Conservation (phyloP, 2,113 vertebrate genomes). For the Phalacrocorax carbo region DNA sequence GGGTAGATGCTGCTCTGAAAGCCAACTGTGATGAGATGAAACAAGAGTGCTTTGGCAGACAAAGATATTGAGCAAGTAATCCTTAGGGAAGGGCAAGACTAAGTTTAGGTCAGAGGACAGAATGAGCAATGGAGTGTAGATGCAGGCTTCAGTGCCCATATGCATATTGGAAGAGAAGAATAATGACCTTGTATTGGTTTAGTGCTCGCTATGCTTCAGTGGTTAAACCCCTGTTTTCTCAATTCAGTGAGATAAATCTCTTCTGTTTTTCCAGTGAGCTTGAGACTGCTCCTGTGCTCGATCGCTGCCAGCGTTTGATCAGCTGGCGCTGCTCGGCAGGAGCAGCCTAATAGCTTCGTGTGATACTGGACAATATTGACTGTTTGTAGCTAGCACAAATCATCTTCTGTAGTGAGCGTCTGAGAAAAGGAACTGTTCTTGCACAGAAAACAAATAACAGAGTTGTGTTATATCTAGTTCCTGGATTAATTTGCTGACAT, state of each 20-base stretch:
- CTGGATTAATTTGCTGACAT: neutral
- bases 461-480: neutral
- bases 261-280: neutral
- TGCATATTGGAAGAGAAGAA: neutral
- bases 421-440: neutral
- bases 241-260: neutral
- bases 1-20: neutral
- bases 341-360: neutral
- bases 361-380: neutral
- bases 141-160: neutral
- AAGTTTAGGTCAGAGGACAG: neutral
- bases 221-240: neutral
- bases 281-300: neutral
- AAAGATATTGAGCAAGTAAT: neutral
- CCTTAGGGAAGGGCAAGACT: neutral
- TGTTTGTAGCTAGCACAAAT: neutral
- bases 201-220: neutral
- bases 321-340: neutral
- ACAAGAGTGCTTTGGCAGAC: neutral
- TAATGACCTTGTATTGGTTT: neutral
- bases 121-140: neutral
- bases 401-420: neutral
- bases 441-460: neutral
- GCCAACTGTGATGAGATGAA: constrained; percentile 22
- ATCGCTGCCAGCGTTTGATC: neutral